Conservation (phyloP, 2,113 vertebrate species). For the Chrysochloris asiatica region DNA sequence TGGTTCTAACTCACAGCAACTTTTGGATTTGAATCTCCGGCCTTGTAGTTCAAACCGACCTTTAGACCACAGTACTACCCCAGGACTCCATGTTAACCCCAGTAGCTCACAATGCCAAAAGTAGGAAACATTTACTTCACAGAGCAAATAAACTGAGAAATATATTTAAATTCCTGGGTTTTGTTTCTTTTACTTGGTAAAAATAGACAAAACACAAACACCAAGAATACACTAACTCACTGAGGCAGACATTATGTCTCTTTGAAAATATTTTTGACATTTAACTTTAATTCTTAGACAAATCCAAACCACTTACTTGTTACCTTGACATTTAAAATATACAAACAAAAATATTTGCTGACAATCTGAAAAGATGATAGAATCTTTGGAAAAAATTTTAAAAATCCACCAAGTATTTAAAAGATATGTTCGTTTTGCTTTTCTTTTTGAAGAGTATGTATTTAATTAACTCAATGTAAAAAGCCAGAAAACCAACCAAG, state of each 20-base stretch:
- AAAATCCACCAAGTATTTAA: not conserved
- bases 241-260: not conserved
- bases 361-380: not conserved
- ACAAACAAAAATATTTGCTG: not conserved
- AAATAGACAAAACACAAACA: slow-evolving; percentile 37
- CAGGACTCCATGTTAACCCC: no score
- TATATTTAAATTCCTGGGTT: slow-evolving; percentile 14
- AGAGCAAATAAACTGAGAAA: slow-evolving; percentile 21
- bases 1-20: no score
- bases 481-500: not conserved
- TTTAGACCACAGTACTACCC: no score
- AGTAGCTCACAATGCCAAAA: not conserved
- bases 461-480: not conserved
- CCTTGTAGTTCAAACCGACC: no score
- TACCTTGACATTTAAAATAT: not conserved
- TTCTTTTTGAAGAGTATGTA: not conserved
- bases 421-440: not conserved
- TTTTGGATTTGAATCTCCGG: no score
- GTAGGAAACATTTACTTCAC: slow-evolving; percentile 23
- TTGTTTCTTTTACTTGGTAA: slow-evolving; percentile 46
- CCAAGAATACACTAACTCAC: slow-evolving; percentile 5
- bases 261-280: not conserved
- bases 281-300: slow-evolving; percentile 13
- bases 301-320: slow-evolving; percentile 16
- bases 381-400: not conserved